Evolutionary conservation across 2,888 invertebrate genomes (phyloP).

Genomic region (Elmis aenea): DNA sequence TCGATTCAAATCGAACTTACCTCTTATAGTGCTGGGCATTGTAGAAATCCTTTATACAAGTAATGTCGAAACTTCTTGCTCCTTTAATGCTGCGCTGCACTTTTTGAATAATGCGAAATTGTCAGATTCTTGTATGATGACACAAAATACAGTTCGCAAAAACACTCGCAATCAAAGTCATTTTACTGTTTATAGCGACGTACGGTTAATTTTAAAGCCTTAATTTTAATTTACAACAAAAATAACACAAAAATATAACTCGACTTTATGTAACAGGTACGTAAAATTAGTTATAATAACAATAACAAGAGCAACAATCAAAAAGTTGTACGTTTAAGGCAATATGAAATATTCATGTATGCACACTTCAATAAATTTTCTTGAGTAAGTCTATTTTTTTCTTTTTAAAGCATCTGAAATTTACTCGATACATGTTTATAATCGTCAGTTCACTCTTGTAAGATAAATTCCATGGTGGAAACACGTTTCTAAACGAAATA

Average conservation of each 20-base stretch:
- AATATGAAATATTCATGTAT: too few relatives aligned
- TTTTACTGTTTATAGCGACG: background rate
- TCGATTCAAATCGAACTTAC: conserved; percentile 31
- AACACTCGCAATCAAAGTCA: conserved; percentile 7
- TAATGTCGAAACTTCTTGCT: conserved; percentile 16
- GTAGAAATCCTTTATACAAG: conserved; percentile 37
- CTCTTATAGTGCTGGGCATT: conserved; percentile 49
- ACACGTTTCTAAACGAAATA: conserved; percentile 17
- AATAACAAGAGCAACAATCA: background rate
- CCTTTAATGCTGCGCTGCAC: conserved; percentile 15
- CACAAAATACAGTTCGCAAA: conserved; percentile 6
- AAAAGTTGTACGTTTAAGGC: too few relatives aligned
- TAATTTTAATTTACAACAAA: too few relatives aligned
- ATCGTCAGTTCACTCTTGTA: conserved; percentile 12
- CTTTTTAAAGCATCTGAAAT: conserved; percentile 40
- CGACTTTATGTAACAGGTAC: background rate
- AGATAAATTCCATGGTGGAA: conserved; percentile 15
- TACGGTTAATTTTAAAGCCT: too few relatives aligned
- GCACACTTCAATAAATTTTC: too few relatives aligned
- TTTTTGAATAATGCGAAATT: conserved; percentile 16
- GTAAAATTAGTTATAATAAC: background rate
- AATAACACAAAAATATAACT: background rate
- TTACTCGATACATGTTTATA: conserved; percentile 37
- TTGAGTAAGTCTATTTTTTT: conserved; percentile 32
- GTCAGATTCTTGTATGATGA: conserved; percentile 14